These are phyloP conservation scores for Cybosia mesomella DNA, from an alignment of 2,888 invertebrate genomes.

Conservation along the genomic window DNA sequence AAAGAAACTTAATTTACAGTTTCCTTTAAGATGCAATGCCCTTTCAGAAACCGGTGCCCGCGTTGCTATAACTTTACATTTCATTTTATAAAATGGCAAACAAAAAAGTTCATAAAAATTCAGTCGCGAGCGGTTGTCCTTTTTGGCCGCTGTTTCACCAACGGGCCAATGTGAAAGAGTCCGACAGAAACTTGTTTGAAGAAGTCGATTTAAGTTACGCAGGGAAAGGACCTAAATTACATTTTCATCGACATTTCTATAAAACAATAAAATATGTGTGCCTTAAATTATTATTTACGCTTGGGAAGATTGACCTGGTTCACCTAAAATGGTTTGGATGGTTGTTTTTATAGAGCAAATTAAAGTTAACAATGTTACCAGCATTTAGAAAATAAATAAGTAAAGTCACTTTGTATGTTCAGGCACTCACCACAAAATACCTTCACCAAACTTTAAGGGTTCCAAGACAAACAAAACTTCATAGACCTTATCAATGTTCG, in stretches of 20 bases:
- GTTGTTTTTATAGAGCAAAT: slow-evolving; percentile 8
- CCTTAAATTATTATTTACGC: slow-evolving; percentile 33
- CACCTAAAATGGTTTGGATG: not conserved
- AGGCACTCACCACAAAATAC: slow-evolving; percentile 30
- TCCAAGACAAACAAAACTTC: slow-evolving; percentile 39
- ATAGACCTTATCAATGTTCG: slow-evolving; percentile 41
- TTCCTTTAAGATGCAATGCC: slow-evolving; percentile 66
- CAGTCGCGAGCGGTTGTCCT: slow-evolving; percentile 71
- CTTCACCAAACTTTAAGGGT: slow-evolving; percentile 24
- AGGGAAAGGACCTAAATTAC: slow-evolving; percentile 63
- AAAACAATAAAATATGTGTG: slow-evolving; percentile 39
- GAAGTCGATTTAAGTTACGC: slow-evolving; percentile 83
- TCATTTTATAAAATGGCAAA: slow-evolving; percentile 69
- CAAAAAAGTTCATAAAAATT: slow-evolving; percentile 82
- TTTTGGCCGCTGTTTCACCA: slow-evolving; percentile 68
- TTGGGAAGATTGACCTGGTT: slow-evolving; percentile 19
- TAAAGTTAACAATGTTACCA: slow-evolving; percentile 21
- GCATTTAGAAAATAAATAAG: slow-evolving; percentile 22
- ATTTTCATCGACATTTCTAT: slow-evolving; percentile 50
- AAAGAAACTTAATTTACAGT: slow-evolving; percentile 64
- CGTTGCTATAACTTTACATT: slow-evolving; percentile 70
- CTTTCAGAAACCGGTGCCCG: slow-evolving; percentile 64
- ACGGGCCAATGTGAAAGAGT: slow-evolving; percentile 68
- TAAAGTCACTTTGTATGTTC: slow-evolving; percentile 24
- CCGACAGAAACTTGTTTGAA: slow-evolving; percentile 74